These are phyloP conservation scores for Drosophila mayri DNA, from an alignment of 1,140 invertebrate genomes.

Conservation along the genomic window DNA sequence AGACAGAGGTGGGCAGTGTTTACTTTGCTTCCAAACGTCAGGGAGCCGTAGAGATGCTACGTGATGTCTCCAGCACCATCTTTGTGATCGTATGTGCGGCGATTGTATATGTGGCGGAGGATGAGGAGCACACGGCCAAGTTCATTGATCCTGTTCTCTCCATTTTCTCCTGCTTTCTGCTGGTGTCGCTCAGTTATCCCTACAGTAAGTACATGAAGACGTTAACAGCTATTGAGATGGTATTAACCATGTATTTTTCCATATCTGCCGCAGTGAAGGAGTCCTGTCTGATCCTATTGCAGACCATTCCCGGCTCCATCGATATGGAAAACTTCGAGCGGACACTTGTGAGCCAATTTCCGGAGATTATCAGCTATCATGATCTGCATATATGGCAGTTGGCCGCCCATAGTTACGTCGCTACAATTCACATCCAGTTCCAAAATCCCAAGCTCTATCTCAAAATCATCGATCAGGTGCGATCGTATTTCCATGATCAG, in stretches of 20 bases:
- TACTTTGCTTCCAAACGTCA: conserved; percentile 83
- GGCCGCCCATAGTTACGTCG: conserved; percentile 89
- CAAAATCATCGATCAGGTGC: conserved; percentile 88
- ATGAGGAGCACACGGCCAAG: conserved; percentile 87
- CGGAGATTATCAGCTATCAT: conserved; percentile 91
- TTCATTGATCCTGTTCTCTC: conserved; percentile 91
- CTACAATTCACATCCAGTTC: conserved; percentile 91
- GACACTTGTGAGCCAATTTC: conserved; percentile 89
- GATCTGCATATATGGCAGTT: conserved; percentile 94
- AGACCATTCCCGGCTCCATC: conserved; percentile 93
- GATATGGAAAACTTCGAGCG: conserved; percentile 89
- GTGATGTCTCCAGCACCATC: conserved; percentile 88
- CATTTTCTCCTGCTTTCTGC: conserved; percentile 88
- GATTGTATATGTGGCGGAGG: conserved; percentile 88
- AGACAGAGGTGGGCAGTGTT: conserved; percentile 72
- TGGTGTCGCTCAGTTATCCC: conserved; percentile 89
- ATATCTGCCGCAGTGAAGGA: conserved; percentile 88
- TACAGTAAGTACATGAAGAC: conserved; percentile 87
- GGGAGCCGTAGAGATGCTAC: conserved; percentile 86
- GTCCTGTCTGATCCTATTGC: conserved; percentile 91
- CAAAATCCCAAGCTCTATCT: conserved; percentile 86
- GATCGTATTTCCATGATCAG: conserved; percentile 89
- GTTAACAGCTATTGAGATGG: neutral
- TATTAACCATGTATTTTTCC: neutral
- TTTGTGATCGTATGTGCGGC: conserved; percentile 89